Evolutionary conservation across 2,888 invertebrate species (phyloP).

Genomic region (Gnatocerus cornutus): DNA sequence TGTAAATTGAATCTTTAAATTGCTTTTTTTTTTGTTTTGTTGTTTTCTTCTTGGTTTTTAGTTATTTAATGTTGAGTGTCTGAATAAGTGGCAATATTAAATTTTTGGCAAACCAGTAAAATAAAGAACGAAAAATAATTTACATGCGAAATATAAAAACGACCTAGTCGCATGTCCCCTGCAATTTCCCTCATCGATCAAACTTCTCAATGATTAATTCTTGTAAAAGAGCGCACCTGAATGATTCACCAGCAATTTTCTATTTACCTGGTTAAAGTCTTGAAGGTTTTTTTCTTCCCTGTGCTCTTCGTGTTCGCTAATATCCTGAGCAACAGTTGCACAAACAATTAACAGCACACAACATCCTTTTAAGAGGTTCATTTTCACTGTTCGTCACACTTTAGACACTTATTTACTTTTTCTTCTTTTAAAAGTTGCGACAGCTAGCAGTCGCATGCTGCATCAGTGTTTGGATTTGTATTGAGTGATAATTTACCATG

Average conservation of each 20-base stretch:
- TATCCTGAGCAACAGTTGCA: conserved; percentile 32
- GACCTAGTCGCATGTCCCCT: no score
- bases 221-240: no score
- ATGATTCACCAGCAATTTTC: neutral
- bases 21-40: no score
- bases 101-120: no score
- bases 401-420: conserved; percentile 7
- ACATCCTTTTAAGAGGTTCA: conserved; percentile 18
- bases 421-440: neutral
- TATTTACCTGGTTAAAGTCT: conserved; percentile 29
- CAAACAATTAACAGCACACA: conserved; percentile 35
- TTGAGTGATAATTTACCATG: conserved; percentile 50
- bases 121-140: no score
- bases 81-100: no score
- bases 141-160: no score
- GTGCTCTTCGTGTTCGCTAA: conserved; percentile 13
- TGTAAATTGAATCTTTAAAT: no score
- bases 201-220: neutral
- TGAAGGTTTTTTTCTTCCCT: conserved; percentile 19
- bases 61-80: no score
- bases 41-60: no score
- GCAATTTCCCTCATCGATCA: no score
- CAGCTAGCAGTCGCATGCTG: conserved; percentile 29
- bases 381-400: conserved; percentile 18
- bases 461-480: conserved; percentile 34